Percentiles rank a stretch among this genome's conserved stretches.
Conservation (phyloP, 2,113 vertebrate genomes). For the Mirza zaza region DNA sequence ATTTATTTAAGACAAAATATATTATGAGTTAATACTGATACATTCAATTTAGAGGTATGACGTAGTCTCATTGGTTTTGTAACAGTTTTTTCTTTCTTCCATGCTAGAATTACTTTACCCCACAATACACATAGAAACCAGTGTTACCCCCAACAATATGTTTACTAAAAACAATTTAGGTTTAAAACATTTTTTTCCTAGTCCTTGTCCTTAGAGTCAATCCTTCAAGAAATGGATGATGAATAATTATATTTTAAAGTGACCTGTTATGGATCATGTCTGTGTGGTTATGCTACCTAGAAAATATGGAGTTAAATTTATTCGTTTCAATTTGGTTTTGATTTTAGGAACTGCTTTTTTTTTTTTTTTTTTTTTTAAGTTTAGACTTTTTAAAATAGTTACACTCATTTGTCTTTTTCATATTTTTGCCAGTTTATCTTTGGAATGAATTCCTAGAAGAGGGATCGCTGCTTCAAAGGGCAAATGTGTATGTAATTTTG, state of each 20-base stretch:
- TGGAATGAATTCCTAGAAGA: constrained; percentile 26
- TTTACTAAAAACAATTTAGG: background rate
- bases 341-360: constrained; percentile 22
- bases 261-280: background rate
- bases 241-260: background rate
- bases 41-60: background rate
- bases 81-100: background rate
- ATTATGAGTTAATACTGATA: background rate
- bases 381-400: constrained; percentile 38
- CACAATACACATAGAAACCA: background rate
- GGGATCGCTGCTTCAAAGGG: background rate
- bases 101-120: background rate
- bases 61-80: background rate
- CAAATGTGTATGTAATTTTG: background rate
- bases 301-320: background rate
- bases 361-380: background rate
- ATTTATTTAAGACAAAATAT: background rate
- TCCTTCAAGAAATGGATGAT: background rate
- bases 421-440: constrained; percentile 19
- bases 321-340: constrained; percentile 29
- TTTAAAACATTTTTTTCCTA: background rate
- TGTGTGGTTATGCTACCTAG: background rate
- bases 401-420: background rate
- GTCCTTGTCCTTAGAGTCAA: background rate
- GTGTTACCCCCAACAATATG: background rate